phyloP scores from a whole-genome alignment of 1,140 invertebrate species.

The Drosophila melanogaster region Release_6_plus_ISO1_MT NT_033777.3:26856501-26857000 shows the following conservation, averaged over 20 bases:
- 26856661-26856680: constrained; percentile 3
- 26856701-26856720: constrained; percentile 57
- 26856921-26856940: background rate
- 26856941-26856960: constrained; percentile 13
- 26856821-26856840: constrained; percentile 1
- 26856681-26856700: background rate
- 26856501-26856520: background rate
- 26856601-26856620: background rate
- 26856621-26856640: background rate
- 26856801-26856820: constrained; percentile 21
- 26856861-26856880: constrained; percentile 1
- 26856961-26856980: constrained; percentile 32
- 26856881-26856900: background rate
- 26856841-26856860: background rate
- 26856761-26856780: constrained; percentile 8
- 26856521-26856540: background rate
- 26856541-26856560: background rate
- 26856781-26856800: background rate
- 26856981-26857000: constrained; percentile 33
- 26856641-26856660: constrained; percentile 6
- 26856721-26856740: constrained; percentile 67
- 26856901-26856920: constrained; percentile 1
- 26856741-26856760: constrained; percentile 16
- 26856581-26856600: background rate
- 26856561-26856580: background rate